Evolutionary conservation across 35 echinoderm and acorn worm genomes (phyloP).

Genomic region (Hemicentrotus pulcherrimus): DNA sequence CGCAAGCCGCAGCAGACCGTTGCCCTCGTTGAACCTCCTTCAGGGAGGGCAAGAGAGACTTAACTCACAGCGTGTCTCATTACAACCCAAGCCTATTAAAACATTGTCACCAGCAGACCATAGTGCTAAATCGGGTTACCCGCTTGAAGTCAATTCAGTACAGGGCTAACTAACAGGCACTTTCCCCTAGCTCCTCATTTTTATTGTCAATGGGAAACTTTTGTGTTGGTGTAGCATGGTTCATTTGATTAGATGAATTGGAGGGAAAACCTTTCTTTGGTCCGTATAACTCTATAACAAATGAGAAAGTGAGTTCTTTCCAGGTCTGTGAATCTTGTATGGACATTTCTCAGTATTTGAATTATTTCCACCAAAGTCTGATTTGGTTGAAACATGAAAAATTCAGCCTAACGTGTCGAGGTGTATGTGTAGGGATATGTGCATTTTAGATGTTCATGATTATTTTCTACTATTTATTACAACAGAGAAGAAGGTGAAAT

Average conservation of each 20-base stretch:
- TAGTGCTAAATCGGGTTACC: slow-evolving; percentile 12
- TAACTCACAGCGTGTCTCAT: slow-evolving; percentile 35
- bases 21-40: not conserved
- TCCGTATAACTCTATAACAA: not conserved
- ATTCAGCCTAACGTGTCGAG: not conserved
- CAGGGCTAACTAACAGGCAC: not conserved
- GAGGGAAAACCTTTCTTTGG: not conserved
- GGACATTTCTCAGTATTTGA: not conserved
- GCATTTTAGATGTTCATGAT: not conserved
- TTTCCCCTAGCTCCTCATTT: not conserved
- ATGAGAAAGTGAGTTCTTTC: not conserved
- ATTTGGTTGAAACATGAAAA: not conserved
- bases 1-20: not conserved
- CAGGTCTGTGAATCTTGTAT: not conserved
- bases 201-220: not conserved
- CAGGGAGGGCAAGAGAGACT: slow-evolving; percentile 8
- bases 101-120: not conserved
- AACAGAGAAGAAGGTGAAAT: not conserved
- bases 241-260: slow-evolving; percentile 10
- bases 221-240: not conserved
- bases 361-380: not conserved
- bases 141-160: not conserved
- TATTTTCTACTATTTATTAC: not conserved
- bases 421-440: not conserved
- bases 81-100: slow-evolving; percentile 22